Evolutionary conservation across 1,140 invertebrate species (phyloP).

Genomic region (Heliothis virescens): DNA sequence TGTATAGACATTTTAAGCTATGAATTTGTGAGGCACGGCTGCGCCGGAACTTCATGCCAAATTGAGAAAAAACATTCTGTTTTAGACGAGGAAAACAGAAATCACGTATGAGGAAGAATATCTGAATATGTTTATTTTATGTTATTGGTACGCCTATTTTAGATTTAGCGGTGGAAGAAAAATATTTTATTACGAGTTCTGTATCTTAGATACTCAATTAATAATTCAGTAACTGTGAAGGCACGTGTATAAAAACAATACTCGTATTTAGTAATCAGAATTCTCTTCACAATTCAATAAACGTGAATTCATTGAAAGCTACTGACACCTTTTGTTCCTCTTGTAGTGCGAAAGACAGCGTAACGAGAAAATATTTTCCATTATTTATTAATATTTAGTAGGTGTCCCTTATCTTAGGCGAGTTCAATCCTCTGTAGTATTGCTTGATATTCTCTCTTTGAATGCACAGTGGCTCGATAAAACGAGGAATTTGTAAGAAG

Average conservation of each 20-base stretch:
- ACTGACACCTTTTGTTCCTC: conserved; percentile 13
- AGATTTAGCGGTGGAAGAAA: neutral
- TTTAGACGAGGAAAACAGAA: conserved; percentile 17
- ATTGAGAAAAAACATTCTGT: conserved; percentile 16
- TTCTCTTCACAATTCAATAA: conserved; percentile 4
- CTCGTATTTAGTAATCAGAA: neutral
- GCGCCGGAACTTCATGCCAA: conserved; percentile 24
- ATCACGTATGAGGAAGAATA: neutral
- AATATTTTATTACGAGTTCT: too few species aligned
- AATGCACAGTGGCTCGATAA: conserved; percentile 62
- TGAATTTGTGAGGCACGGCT: conserved; percentile 42
- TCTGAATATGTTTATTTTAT: conserved; percentile 55
- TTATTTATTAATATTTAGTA: conserved; percentile 56
- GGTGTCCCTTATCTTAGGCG: conserved; percentile 39
- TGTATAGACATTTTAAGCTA: conserved; percentile 50
- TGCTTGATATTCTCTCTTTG: conserved; percentile 68
- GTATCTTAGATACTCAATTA: too few species aligned
- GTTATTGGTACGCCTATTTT: neutral
- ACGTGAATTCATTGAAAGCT: neutral
- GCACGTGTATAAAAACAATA: neutral
- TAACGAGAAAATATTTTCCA: conserved; percentile 31
- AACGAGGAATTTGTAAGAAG: conserved; percentile 65
- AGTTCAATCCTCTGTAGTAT: conserved; percentile 55
- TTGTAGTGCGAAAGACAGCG: neutral
- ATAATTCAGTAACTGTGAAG: too few species aligned